phyloP scores from a whole-genome alignment of 2,888 invertebrate species.

The Alloscopus bannaensis region DNA sequence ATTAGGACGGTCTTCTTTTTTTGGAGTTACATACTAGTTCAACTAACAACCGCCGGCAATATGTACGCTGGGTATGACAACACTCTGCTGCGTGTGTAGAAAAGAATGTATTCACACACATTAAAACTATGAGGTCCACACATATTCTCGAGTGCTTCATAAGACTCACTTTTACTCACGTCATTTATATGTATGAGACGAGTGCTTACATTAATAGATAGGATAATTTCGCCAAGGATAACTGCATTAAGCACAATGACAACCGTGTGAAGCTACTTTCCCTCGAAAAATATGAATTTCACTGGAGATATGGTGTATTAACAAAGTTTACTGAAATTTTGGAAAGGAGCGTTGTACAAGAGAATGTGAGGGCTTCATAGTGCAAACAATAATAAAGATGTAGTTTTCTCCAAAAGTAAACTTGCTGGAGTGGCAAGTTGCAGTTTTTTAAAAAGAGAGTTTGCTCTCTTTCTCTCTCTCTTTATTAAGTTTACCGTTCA shows the following conservation, averaged over 20 bases:
- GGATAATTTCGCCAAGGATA: neutral
- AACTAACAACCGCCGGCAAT: constrained; percentile 19
- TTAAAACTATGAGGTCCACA: too few relatives aligned
- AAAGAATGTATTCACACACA: constrained; percentile 2
- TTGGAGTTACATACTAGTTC: neutral
- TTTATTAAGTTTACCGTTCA: too few relatives aligned
- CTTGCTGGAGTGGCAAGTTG: constrained; percentile 17
- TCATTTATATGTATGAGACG: constrained; percentile 62
- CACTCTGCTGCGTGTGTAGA: too few relatives aligned
- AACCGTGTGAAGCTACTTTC: constrained; percentile 31
- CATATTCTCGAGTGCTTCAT: neutral
- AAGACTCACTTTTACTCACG: constrained; percentile 21
- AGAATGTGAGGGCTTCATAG: constrained; percentile 27
- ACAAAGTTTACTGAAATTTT: too few relatives aligned
- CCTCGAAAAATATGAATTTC: too few relatives aligned
- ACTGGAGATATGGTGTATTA: too few relatives aligned
- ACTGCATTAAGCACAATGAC: constrained; percentile 55
- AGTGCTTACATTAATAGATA: constrained; percentile 43
- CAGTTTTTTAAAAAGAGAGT: constrained; percentile 47
- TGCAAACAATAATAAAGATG: constrained; percentile 37
- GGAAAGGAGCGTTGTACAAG: too few relatives aligned
- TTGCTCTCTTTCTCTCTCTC: too few relatives aligned
- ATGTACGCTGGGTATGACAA: neutral
- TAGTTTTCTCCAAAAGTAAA: constrained; percentile 35
- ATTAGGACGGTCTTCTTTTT: too few relatives aligned